Evolutionary conservation across 2,888 invertebrate species (phyloP).

Genomic region (Synergus laeviventris): DNA sequence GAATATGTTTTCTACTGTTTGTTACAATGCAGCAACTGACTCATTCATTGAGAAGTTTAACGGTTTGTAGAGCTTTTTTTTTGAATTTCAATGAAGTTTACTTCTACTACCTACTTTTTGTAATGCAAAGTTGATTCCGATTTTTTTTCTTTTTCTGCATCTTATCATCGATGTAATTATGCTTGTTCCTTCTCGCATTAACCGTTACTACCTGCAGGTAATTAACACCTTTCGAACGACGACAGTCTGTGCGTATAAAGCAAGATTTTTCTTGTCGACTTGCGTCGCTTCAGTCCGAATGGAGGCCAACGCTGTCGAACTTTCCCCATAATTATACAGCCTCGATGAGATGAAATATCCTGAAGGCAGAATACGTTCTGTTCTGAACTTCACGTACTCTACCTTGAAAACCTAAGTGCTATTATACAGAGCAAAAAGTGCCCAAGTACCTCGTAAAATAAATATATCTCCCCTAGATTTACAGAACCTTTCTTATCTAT

Average conservation of each 20-base stretch:
- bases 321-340: conserved; percentile 55
- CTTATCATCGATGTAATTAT: conserved; percentile 10
- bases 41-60: not conserved
- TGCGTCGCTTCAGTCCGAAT: conserved; percentile 8
- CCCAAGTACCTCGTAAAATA: not conserved
- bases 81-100: not conserved
- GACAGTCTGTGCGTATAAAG: conserved; percentile 4
- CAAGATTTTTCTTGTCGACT: conserved; percentile 22
- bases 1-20: no score
- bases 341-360: conserved; percentile 46
- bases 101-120: not conserved
- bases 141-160: not conserved
- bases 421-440: conserved; percentile 1
- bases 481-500: not conserved
- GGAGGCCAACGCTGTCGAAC: conserved; percentile 39
- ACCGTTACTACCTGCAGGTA: conserved; percentile 15
- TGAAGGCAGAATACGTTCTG: not conserved
- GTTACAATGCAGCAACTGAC: no score
- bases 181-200: conserved; percentile 11
- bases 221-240: conserved; percentile 28
- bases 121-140: not conserved
- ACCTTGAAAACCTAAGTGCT: not conserved
- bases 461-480: not conserved
- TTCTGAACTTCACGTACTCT: not conserved
- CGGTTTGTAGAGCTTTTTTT: not conserved